Base-by-base conservation (phyloP, 2,797 vertebrate species). In the Acipenser ruthenus region DNA sequence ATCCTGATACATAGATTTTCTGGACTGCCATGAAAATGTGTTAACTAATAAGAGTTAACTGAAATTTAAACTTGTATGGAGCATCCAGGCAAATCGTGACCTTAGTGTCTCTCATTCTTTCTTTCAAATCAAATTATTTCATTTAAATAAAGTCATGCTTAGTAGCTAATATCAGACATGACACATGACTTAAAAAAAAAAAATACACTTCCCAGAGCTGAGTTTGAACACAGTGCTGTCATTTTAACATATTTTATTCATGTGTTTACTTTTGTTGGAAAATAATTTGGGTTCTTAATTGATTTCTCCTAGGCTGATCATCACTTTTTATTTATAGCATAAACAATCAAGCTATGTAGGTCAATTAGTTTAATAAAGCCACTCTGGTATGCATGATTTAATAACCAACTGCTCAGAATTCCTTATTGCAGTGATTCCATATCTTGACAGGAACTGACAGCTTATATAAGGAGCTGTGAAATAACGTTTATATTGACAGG, bases 341-440 rank as follows among this genome's bases (percentile, higher is more conserved):
- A 65, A 56, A 52, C 64, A 55, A 56, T 53, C 64, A 65, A 7
- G 6, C 37, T 55, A 65, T 65, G 64, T 65, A 65, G 64, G 64
- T 65, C 64, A 65, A 37, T 23, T 53, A 37, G 18, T 53, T 65
- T 65, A 65, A 65, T 65, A 65, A 65, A 48, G 15, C 47, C 51
- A 48, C 52, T 9, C 9, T 15, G 23, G 64, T 9, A 18, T 11
- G 10, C n/a, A 58, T 65, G 52, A 55, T 56, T 65, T 65, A 65
- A 53, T 53, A 65, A 65, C 64, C 12, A 37, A 8, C 64, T 65
- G 64, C 56, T 65, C 64, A 53, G 15, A 65, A 55, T 53, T 13
- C 64, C 47, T 65, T 53, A 65, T 65, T 65, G 64, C 13, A 37
- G 10, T 37, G 13, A 6, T 15, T 37, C 50, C 52, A 52, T 47